Evolutionary conservation across 1,140 invertebrate species (phyloP).

Genomic region (Globodera ellingtonae): DNA sequence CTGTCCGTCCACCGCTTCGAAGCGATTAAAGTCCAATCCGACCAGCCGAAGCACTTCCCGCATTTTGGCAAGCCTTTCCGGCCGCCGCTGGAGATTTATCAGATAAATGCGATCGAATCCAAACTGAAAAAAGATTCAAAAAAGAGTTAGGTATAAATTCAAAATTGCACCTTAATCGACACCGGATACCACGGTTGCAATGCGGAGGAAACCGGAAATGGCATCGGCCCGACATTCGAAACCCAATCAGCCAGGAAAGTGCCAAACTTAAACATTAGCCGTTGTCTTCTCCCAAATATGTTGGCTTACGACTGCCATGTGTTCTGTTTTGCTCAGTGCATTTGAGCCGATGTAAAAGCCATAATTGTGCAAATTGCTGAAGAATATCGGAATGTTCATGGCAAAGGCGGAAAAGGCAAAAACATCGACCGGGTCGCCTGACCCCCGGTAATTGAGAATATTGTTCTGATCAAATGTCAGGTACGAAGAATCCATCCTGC

Average conservation of each 20-base stretch:
- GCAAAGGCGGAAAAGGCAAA: constrained; percentile 82
- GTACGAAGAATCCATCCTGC: constrained; percentile 70
- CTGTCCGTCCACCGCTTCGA: constrained; percentile 87
- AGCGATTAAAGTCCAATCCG: constrained; percentile 75
- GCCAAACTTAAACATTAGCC: constrained; percentile 35
- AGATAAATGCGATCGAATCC: constrained; percentile 81
- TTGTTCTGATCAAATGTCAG: constrained; percentile 77
- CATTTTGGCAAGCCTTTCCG: constrained; percentile 80
- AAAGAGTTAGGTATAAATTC: background rate
- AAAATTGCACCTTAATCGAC: constrained; percentile 66
- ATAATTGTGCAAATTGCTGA: constrained; percentile 56
- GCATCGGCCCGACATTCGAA: constrained; percentile 37
- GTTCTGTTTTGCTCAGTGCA: constrained; percentile 23
- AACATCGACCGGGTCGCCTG: constrained; percentile 87
- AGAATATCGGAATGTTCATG: constrained; percentile 69
- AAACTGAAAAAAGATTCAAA: constrained; percentile 63
- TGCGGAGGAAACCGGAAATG: constrained; percentile 64
- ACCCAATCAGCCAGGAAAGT: constrained; percentile 44
- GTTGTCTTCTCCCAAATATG: background rate
- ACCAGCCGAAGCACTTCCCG: constrained; percentile 76
- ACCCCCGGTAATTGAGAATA: constrained; percentile 73
- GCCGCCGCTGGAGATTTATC: constrained; percentile 83
- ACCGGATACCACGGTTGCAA: constrained; percentile 68
- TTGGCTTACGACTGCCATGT: constrained; percentile 43
- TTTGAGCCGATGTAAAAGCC: constrained; percentile 70